Evolutionary conservation across 1,140 invertebrate genomes (phyloP).

Genomic region (Calliopsis andreniformis): DNA sequence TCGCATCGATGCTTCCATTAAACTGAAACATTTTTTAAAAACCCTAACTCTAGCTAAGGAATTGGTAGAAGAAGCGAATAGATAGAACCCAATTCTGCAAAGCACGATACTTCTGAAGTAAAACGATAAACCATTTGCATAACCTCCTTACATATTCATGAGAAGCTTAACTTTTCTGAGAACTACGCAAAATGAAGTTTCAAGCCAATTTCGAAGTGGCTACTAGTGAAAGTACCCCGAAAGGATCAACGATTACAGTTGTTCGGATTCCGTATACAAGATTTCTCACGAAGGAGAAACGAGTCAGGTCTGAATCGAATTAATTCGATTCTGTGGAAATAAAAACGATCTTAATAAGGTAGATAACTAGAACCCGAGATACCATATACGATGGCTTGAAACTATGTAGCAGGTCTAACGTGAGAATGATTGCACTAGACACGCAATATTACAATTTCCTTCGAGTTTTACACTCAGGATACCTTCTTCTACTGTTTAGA

Average conservation of each 20-base stretch:
- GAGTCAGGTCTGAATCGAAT: constrained; percentile 7
- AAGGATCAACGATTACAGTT: not conserved
- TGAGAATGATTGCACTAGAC: constrained; percentile 29
- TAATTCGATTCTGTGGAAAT: constrained; percentile 15
- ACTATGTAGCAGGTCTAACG: constrained; percentile 2
- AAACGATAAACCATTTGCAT: too few species aligned
- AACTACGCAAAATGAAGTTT: not conserved
- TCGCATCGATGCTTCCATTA: too few species aligned
- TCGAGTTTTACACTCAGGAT: not conserved
- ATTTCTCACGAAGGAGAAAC: not conserved
- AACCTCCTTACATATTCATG: not conserved
- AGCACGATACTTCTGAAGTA: too few species aligned
- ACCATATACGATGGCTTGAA: not conserved
- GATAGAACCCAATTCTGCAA: too few species aligned
- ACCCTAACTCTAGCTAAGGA: too few species aligned
- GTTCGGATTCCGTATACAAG: not conserved
- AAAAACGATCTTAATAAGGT: constrained; percentile 32
- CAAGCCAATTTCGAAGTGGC: not conserved
- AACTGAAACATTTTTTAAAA: too few species aligned
- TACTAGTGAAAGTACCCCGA: not conserved
- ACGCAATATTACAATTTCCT: constrained; percentile 28
- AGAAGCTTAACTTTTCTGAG: not conserved
- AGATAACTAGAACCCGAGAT: constrained; percentile 37
- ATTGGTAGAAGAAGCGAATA: too few species aligned
- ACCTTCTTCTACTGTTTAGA: constrained; percentile 4